Evolutionary conservation across 2,113 vertebrate species (phyloP).

Genomic region (Pollachius pollachius): DNA sequence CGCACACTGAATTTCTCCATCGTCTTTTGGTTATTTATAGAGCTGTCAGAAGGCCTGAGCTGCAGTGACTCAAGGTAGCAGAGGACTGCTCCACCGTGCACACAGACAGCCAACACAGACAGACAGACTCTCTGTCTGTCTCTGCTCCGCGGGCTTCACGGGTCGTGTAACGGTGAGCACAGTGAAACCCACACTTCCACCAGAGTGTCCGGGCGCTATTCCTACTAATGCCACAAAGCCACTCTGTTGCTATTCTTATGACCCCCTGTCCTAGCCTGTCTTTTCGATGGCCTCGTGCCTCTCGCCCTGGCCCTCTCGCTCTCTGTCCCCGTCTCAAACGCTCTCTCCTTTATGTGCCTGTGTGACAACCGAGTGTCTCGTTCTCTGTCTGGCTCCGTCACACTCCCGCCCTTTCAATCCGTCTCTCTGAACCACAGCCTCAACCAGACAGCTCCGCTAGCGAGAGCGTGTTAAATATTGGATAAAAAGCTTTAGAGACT

Average conservation of each 20-base stretch:
- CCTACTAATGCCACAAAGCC: conserved; percentile 41
- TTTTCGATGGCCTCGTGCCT: no score
- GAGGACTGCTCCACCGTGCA: conserved; percentile 16
- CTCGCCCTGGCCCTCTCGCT: neutral
- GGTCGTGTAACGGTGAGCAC: conserved; percentile 41
- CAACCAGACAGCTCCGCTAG: neutral
- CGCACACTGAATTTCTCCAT: conserved; percentile 25
- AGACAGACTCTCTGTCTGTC: conserved; percentile 26
- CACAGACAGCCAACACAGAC: conserved; percentile 23
- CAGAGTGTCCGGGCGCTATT: conserved; percentile 34
- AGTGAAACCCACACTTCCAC: conserved; percentile 29
- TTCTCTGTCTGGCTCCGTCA: neutral
- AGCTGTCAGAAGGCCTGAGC: conserved; percentile 35
- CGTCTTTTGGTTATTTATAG: conserved; percentile 45
- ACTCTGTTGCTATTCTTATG: conserved; percentile 18
- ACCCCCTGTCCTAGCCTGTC: no score
- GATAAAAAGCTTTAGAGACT: no score
- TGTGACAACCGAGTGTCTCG: neutral
- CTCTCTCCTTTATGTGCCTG: neutral
- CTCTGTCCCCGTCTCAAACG: neutral
- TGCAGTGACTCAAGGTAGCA: conserved; percentile 39
- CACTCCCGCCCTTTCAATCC: conserved; percentile 25
- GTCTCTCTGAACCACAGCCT: neutral
- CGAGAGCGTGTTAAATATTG: no score
- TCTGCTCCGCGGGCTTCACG: conserved; percentile 20